phyloP scores from a whole-genome alignment of 1,140 invertebrate species.

The honey bee (Apis mellifera) region DNA sequence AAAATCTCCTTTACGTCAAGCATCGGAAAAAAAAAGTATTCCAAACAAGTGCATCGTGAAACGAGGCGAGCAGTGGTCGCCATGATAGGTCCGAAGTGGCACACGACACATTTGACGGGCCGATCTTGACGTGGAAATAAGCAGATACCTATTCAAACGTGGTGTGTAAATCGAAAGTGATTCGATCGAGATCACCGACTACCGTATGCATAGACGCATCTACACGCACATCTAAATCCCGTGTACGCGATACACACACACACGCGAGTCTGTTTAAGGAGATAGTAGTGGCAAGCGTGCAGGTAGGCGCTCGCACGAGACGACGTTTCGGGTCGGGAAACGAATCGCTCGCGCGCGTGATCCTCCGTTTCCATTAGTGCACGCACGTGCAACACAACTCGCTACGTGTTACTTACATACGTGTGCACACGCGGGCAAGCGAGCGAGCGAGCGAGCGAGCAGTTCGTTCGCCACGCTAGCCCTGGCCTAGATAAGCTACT shows the following conservation, averaged over 20 bases:
- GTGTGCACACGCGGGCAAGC: constrained; percentile 42
- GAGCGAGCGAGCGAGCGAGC: constrained; percentile 22
- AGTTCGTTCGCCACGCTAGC: constrained; percentile 70
- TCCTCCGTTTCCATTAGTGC: not conserved
- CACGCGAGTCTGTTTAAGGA: constrained; percentile 43
- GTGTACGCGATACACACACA: no score
- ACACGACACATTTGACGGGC: constrained; percentile 3
- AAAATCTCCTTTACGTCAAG: no score
- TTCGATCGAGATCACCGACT: constrained; percentile 44
- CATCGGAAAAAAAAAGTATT: not conserved
- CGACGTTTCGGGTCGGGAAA: constrained; percentile 16
- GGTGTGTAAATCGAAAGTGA: constrained; percentile 59
- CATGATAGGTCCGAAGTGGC: constrained; percentile 31
- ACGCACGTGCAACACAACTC: constrained; percentile 13
- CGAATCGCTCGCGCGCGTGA: not conserved
- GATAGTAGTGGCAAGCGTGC: constrained; percentile 40
- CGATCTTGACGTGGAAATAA: constrained; percentile 30
- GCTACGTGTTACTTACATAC: not conserved
- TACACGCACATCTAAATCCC: no score
- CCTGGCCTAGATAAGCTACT: constrained; percentile 76
- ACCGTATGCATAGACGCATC: not conserved
- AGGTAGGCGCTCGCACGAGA: constrained; percentile 10
- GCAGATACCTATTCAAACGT: not conserved
- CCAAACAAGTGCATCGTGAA: not conserved
- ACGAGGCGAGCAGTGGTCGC: not conserved